These are phyloP conservation scores for Scomber scombrus DNA, from an alignment of 2,113 vertebrate species.

Conservation along the genomic window DNA sequence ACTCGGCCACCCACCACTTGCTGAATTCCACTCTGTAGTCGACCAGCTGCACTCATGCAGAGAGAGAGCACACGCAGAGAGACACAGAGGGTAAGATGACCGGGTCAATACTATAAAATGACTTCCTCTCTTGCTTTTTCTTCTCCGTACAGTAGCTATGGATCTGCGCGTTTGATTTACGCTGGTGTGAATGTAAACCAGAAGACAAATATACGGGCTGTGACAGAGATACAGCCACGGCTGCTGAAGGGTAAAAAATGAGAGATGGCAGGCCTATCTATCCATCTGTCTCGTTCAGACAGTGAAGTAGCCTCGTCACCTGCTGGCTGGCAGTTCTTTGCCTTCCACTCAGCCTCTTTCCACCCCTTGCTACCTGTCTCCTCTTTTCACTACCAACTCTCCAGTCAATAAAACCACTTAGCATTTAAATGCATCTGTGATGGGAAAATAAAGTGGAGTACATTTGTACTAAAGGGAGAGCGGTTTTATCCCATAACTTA, in stretches of 20 bases:
- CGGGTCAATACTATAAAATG: conserved; percentile 64
- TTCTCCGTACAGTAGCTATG: conserved; percentile 50
- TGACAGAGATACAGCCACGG: conserved; percentile 31
- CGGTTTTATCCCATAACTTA: conserved; percentile 73
- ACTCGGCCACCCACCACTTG: conserved; percentile 96
- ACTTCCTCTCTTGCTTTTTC: conserved; percentile 45
- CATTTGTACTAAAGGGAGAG: conserved; percentile 69
- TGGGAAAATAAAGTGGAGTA: conserved; percentile 80
- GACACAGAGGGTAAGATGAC: conserved; percentile 35
- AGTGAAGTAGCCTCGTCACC: conserved; percentile 62
- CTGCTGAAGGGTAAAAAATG: conserved; percentile 64
- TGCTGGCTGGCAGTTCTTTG: conserved; percentile 44
- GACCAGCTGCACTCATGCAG: conserved; percentile 85
- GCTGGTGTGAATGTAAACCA: conserved; percentile 54
- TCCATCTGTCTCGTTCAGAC: conserved; percentile 59
- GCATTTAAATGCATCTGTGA: conserved; percentile 81
- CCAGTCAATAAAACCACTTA: conserved; percentile 83
- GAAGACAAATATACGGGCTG: conserved; percentile 43
- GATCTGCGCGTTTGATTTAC: conserved; percentile 58
- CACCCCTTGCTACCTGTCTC: conserved; percentile 58
- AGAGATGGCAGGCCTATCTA: conserved; percentile 62
- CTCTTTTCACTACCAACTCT: conserved; percentile 65
- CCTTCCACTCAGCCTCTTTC: conserved; percentile 32
- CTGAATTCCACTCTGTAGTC: conserved; percentile 96
- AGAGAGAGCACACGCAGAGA: conserved; percentile 64